Conservation (phyloP, 2,113 vertebrate genomes). For the Heterotis niloticus region DNA sequence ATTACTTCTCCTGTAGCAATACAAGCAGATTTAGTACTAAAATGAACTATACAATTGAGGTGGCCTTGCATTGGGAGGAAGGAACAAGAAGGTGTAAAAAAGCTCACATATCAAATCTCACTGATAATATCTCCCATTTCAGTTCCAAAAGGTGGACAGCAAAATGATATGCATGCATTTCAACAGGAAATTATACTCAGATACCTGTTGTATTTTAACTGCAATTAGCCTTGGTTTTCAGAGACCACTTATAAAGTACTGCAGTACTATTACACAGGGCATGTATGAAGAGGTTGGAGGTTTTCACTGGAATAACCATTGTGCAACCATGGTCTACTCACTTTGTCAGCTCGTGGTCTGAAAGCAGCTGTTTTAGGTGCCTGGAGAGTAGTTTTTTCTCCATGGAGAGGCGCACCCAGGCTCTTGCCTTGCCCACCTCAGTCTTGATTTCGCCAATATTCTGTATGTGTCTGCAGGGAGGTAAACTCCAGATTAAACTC, state of each 20-base stretch:
- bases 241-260: background rate
- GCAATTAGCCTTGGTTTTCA: background rate
- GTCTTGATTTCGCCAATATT: conserved; percentile 98
- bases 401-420: conserved; percentile 97
- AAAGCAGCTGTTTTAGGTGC: conserved; percentile 92
- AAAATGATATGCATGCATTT: background rate
- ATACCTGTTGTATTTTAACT: background rate
- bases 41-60: too few species aligned
- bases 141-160: background rate
- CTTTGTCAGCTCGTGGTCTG: conserved; percentile 94
- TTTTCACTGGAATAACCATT: background rate
- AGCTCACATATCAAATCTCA: background rate
- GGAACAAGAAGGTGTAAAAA: too few species aligned
- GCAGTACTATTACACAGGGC: background rate
- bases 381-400: conserved; percentile 96
- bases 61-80: too few species aligned
- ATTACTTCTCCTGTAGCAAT: too few species aligned
- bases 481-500: background rate
- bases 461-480: conserved; percentile 82
- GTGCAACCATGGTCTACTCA: conserved; percentile 55
- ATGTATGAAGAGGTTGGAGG: background rate
- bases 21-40: too few species aligned
- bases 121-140: background rate
- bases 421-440: conserved; percentile 93
- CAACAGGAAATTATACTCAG: background rate